Percentiles rank a stretch among this genome's conserved stretches.
Evolutionary conservation across 2,888 invertebrate genomes (phyloP).

Genomic region (Chesias legatella): DNA sequence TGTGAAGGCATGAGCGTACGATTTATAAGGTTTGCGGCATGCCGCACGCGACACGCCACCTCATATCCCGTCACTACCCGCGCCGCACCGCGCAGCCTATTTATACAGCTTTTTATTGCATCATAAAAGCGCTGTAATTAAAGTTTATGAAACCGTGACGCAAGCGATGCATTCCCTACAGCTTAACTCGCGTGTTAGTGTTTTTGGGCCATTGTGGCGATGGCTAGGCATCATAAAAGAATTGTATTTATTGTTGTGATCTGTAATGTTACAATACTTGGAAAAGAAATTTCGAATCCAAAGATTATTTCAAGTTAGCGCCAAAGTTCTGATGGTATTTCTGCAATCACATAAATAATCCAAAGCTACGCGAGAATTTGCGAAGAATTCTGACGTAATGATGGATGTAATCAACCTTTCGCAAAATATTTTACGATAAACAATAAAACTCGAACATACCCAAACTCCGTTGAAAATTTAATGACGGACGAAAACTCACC

Average conservation of each 20-base stretch:
- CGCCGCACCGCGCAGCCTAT: slow-evolving; percentile 33
- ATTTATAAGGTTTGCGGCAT: slow-evolving; percentile 36
- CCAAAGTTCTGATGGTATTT: neutral
- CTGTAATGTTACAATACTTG: too few relatives aligned
- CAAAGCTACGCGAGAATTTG: neutral
- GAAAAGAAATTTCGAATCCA: too few relatives aligned
- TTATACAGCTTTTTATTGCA: slow-evolving; percentile 42
- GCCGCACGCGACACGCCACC: too few relatives aligned
- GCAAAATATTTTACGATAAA: slow-evolving; percentile 16
- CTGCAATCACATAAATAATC: neutral
- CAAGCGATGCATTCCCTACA: slow-evolving; percentile 26
- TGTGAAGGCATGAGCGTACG: slow-evolving; percentile 45
- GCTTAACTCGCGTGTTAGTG: slow-evolving; percentile 13
- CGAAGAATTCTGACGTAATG: slow-evolving; percentile 4
- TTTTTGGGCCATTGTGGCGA: slow-evolving; percentile 12
- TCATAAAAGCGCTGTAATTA: slow-evolving; percentile 44
- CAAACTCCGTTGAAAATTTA: slow-evolving; percentile 21
- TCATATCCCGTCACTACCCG: slow-evolving; percentile 40
- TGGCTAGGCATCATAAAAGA: slow-evolving; percentile 7
- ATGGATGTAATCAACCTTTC: slow-evolving; percentile 16
- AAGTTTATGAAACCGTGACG: slow-evolving; percentile 42
- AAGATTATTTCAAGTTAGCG: too few relatives aligned
- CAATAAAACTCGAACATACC: slow-evolving; percentile 22
- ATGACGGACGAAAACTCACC: slow-evolving; percentile 26
- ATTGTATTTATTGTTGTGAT: slow-evolving; percentile 7